Percentiles rank a stretch among this genome's conserved stretches.
phyloP scores from a whole-genome alignment of 2,888 invertebrate genomes.

The Zeuzera pyrina region DNA sequence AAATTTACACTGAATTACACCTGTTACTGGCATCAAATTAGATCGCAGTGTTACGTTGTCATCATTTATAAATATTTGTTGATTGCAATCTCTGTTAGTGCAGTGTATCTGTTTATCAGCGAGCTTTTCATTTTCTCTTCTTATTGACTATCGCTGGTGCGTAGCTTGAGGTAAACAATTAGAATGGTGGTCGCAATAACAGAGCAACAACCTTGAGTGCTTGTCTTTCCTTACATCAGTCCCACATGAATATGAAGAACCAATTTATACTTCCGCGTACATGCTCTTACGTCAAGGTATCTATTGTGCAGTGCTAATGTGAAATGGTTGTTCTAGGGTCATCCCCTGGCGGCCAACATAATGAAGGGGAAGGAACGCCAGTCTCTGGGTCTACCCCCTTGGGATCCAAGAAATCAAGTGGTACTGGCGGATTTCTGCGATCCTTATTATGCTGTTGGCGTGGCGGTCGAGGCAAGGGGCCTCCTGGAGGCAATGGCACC shows the following conservation, averaged over 20 bases:
- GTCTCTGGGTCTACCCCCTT: constrained; percentile 63
- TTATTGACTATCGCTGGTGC: constrained; percentile 35
- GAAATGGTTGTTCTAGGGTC: constrained; percentile 65
- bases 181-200: constrained; percentile 57
- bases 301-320: constrained; percentile 25
- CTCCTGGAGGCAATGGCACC: constrained; percentile 75
- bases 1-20: constrained; percentile 72
- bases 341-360: constrained; percentile 70
- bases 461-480: constrained; percentile 74
- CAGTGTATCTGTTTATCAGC: constrained; percentile 29
- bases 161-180: constrained; percentile 58
- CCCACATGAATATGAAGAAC: constrained; percentile 22
- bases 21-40: constrained; percentile 69
- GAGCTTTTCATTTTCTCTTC: constrained; percentile 22
- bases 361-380: constrained; percentile 67
- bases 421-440: constrained; percentile 83
- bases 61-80: constrained; percentile 51
- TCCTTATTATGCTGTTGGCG: constrained; percentile 90
- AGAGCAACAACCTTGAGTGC: constrained; percentile 59
- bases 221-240: constrained; percentile 34
- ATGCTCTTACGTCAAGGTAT: no score
- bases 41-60: constrained; percentile 65
- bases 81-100: constrained; percentile 35
- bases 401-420: constrained; percentile 60
- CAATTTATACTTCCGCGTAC: constrained; percentile 23